Evolutionary conservation across 2,113 vertebrate species (phyloP).

Genomic region (Axis porcinus): DNA sequence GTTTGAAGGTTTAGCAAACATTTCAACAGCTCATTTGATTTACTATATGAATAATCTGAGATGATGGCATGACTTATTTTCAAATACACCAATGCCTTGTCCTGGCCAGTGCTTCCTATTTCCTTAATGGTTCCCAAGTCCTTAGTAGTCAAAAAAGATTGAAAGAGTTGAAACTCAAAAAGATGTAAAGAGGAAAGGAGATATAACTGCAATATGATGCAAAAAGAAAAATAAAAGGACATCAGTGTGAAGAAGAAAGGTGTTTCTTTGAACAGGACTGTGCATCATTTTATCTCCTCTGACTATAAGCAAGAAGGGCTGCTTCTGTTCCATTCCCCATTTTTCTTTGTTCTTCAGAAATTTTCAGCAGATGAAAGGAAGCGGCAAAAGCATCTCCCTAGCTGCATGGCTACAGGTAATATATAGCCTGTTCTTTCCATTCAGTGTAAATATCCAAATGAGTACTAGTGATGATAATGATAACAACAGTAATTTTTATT

Average conservation of each 20-base stretch:
- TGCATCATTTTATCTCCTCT: not conserved
- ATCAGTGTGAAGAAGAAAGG: not conserved
- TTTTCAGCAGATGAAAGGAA: conserved; percentile 17
- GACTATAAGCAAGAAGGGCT: not conserved
- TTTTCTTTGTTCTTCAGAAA: conserved; percentile 2
- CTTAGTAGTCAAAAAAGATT: not conserved
- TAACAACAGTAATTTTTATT: not conserved
- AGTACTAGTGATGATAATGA: not conserved
- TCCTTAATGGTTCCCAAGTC: not conserved
- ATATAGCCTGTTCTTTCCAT: not conserved
- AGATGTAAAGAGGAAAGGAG: not conserved
- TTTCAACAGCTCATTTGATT: not conserved
- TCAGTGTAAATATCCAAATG: not conserved
- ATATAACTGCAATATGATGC: not conserved
- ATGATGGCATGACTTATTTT: not conserved
- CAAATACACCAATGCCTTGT: not conserved
- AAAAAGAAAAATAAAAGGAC: not conserved
- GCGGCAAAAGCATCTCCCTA: not conserved
- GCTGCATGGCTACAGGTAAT: not conserved
- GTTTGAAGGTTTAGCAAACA: not conserved
- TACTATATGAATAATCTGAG: not conserved
- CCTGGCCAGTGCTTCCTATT: not conserved
- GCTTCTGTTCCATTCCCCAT: not conserved
- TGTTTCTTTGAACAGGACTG: not conserved
- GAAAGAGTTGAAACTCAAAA: not conserved